A percentile compares a stretch with the other conserved stretches of the same genome.
Conservation (phyloP, 53 echinoderm and acorn worm genomes). For the Luidia sarsii region DNA sequence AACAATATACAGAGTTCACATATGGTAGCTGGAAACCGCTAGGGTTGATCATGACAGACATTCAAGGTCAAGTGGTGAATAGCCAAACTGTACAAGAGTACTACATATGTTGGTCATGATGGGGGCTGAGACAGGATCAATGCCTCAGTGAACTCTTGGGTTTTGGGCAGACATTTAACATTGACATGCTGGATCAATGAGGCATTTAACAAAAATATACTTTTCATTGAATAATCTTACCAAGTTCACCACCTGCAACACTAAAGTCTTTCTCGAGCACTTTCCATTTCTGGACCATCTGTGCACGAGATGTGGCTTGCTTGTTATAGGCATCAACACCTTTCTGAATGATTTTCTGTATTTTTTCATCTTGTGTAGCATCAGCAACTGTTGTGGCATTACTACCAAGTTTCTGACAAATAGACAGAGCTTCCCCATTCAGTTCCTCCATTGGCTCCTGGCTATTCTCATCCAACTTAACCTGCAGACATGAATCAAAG, state of each 20-base stretch:
- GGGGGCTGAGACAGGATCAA: no score
- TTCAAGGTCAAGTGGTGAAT: no score
- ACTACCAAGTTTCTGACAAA: slow-evolving; percentile 72
- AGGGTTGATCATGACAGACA: no score
- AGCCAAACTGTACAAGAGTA: no score
- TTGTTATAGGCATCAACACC: slow-evolving; percentile 82
- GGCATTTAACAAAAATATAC: no score
- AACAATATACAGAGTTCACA: no score
- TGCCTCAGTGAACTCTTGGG: no score
- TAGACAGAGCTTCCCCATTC: slow-evolving; percentile 66
- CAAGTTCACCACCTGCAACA: slow-evolving; percentile 86
- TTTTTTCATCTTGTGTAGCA: slow-evolving; percentile 72
- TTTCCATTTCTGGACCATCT: slow-evolving; percentile 82
- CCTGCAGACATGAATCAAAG: slow-evolving; percentile 51
- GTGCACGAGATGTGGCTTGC: slow-evolving; percentile 75
- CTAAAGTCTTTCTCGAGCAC: slow-evolving; percentile 84
- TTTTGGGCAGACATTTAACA: no score
- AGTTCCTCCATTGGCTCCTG: slow-evolving; percentile 69
- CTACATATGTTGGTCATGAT: no score
- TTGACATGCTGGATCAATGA: no score
- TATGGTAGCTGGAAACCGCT: no score
- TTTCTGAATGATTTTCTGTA: slow-evolving; percentile 60
- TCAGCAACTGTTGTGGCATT: slow-evolving; percentile 75
- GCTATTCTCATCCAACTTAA: slow-evolving; percentile 63
- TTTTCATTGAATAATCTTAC: no score